Percentiles rank a stretch among this genome's conserved stretches.
These are phyloP conservation scores for Biston stratarius DNA, from an alignment of 2,888 invertebrate genomes.

Conservation along the genomic window DNA sequence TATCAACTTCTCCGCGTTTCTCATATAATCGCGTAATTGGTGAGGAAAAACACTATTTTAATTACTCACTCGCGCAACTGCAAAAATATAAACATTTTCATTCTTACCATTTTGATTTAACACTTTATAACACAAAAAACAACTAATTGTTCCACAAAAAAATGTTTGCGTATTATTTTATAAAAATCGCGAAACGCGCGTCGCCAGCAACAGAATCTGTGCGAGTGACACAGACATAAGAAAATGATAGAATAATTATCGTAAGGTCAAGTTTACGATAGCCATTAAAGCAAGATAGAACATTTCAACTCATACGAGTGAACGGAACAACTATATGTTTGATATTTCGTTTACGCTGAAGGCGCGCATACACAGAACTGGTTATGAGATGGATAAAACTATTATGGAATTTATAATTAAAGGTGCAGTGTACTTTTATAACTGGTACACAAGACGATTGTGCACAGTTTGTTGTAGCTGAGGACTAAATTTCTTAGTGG, in stretches of 20 bases:
- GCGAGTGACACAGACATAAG: conserved; percentile 64
- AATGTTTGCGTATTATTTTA: conserved; percentile 39
- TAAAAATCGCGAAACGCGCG: conserved; percentile 53
- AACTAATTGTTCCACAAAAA: conserved; percentile 54
- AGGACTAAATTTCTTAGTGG: conserved; percentile 17
- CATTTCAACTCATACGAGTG: conserved; percentile 25
- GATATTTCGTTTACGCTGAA: conserved; percentile 43
- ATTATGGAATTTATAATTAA: conserved; percentile 52
- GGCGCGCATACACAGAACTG: conserved; percentile 64
- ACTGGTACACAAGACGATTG: conserved; percentile 27
- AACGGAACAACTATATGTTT: conserved; percentile 54
- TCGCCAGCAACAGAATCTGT: conserved; percentile 52
- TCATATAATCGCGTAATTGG: conserved; percentile 16
- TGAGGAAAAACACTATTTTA: conserved; percentile 29
- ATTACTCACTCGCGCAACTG: conserved; percentile 19
- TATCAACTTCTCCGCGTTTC: conserved; percentile 32
- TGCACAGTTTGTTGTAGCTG: conserved; percentile 15
- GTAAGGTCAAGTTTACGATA: conserved; percentile 80
- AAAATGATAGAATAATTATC: conserved; percentile 58
- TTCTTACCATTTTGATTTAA: conserved; percentile 42
- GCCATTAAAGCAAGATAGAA: conserved; percentile 50
- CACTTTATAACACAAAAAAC: conserved; percentile 51
- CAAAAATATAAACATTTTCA: conserved; percentile 7
- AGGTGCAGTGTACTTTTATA: conserved; percentile 33
- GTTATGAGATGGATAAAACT: conserved; percentile 50